Base-by-base conservation (phyloP, 2,888 invertebrate species). In the Taphrorychus bicolor region DNA sequence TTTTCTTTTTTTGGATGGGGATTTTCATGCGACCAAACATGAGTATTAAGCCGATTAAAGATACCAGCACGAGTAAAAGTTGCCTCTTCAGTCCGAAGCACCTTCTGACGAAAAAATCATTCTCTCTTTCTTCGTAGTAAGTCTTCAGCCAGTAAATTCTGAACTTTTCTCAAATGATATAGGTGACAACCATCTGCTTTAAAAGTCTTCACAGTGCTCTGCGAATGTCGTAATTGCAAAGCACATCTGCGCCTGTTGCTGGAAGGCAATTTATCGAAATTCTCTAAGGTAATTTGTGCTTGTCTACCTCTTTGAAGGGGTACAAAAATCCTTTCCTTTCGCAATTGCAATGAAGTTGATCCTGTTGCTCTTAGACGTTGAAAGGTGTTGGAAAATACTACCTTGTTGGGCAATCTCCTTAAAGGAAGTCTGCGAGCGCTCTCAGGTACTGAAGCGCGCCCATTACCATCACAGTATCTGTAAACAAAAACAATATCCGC, bases 301-400 rank as follows among this genome's bases (percentile, higher is more conserved):
- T 7, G 4, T 23, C 24, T 23, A 23, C 7, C 24, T 5, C 7
- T 23, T 23, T 23, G 24, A 23, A 23, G 24, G 24, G 24, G 7
- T 23, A 7, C 24, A 14, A 58, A 53, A 58, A 58, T 58, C 17
- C 58, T 51, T 5, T 48, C 58, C 17, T 52, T 18, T 58, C 48
- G 58, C 5, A 17, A n/a, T 48, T 42, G 42, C 16, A 11, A 42
- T 42, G n/a, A 4, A 42, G 42, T 42, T 42, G 42, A 42, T 42
- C 42, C 52, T 58, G 58, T 57, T 58, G 5, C n/a, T 57, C 58
- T 58, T 17, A 58, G 48, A 58, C 58, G 58, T 45, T 58, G 58
- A 58, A 58, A 58, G 11, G 58, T 54, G 16, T 14, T 45, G 48
- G 18, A 9, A 58, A 58, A 58, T 18, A 58, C 57, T 57, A 11